Conservation (phyloP, 1,140 invertebrate species). For the Drosophila watanabei region DNA sequence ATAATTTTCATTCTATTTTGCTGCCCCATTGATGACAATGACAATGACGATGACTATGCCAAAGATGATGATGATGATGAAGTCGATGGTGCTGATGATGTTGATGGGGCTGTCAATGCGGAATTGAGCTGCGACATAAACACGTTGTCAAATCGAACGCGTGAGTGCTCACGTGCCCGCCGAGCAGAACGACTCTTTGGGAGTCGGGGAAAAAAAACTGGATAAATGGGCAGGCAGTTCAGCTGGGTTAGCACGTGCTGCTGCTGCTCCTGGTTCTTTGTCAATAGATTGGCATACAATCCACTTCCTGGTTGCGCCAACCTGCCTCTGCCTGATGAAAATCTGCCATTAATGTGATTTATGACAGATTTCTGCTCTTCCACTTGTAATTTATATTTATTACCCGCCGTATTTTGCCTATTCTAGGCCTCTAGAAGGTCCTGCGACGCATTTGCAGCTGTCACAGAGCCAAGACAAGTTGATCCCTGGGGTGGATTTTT, state of each 20-base stretch:
- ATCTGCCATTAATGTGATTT: constrained; percentile 67
- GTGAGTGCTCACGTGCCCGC: constrained; percentile 70
- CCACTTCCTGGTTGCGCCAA: constrained; percentile 28
- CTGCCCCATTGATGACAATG: constrained; percentile 58
- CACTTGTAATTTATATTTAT: constrained; percentile 64
- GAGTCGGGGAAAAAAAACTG: neutral
- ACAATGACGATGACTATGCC: neutral
- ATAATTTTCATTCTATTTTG: constrained; percentile 34
- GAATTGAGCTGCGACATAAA: constrained; percentile 79
- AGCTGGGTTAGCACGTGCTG: constrained; percentile 33
- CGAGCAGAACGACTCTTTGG: constrained; percentile 22
- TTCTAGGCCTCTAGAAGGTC: constrained; percentile 9
- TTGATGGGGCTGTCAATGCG: constrained; percentile 71
- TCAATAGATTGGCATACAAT: constrained; percentile 47
- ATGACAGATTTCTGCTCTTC: constrained; percentile 51
- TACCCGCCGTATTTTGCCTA: constrained; percentile 42
- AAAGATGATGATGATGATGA: neutral
- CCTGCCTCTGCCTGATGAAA: constrained; percentile 49
- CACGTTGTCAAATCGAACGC: constrained; percentile 79
- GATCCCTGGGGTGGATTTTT: constrained; percentile 30
- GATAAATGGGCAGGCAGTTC: constrained; percentile 25
- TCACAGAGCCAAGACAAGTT: constrained; percentile 33
- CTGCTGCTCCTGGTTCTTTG: constrained; percentile 19
- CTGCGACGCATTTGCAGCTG: constrained; percentile 18
- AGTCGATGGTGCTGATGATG: constrained; percentile 30